phyloP scores from a whole-genome alignment of 1,140 invertebrate genomes.

The Tyrophagus putrescentiae region DNA sequence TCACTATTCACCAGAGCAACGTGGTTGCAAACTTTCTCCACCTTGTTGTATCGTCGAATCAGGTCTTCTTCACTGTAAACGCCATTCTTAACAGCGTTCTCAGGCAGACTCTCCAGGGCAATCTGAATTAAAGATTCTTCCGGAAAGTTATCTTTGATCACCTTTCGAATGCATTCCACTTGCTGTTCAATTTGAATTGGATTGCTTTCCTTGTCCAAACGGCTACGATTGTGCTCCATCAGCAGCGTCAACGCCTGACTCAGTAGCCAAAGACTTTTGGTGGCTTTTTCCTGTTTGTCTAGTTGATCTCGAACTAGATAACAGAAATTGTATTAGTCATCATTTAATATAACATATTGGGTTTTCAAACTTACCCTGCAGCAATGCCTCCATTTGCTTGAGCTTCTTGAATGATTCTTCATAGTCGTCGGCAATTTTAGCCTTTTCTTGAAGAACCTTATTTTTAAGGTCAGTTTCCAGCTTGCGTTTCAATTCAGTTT shows the following conservation, averaged over 20 bases:
- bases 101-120: conserved; percentile 51
- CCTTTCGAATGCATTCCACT: conserved; percentile 11
- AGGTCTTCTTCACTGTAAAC: conserved; percentile 70
- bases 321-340: conserved; percentile 20
- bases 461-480: conserved; percentile 49
- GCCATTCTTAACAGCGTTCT: conserved; percentile 55
- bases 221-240: neutral
- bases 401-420: conserved; percentile 63
- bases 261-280: conserved; percentile 78
- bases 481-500: conserved; percentile 48
- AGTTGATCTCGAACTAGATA: conserved; percentile 55
- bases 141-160: neutral
- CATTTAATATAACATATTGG: conserved; percentile 12
- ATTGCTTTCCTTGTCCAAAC: neutral
- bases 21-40: conserved; percentile 41
- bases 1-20: conserved; percentile 66
- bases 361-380: conserved; percentile 52
- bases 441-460: conserved; percentile 47
- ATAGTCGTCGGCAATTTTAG: conserved; percentile 55
- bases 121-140: conserved; percentile 13
- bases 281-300: conserved; percentile 59
- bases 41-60: conserved; percentile 63
- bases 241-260: conserved; percentile 46
- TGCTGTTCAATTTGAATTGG: conserved; percentile 5
- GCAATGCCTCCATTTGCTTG: conserved; percentile 66